Evolutionary conservation across 2,113 vertebrate species (phyloP).

Genomic region (Limnothrissa miodon): DNA sequence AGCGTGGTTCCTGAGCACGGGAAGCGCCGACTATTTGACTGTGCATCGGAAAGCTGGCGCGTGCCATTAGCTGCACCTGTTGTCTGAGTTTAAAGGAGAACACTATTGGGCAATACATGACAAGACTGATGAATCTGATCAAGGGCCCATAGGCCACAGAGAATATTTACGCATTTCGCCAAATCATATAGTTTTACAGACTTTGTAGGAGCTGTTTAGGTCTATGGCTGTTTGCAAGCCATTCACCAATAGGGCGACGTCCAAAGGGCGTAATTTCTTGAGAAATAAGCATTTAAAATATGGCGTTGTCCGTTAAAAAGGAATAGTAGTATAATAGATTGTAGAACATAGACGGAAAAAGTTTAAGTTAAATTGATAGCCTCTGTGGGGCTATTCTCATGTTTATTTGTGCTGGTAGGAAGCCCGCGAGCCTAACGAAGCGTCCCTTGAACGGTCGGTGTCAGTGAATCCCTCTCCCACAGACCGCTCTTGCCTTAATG

Average conservation of each 20-base stretch:
- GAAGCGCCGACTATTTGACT: not conserved
- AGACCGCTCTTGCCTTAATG: conserved; percentile 38
- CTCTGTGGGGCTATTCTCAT: not conserved
- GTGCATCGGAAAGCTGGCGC: not conserved
- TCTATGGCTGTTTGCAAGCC: not conserved
- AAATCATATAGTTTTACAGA: too few species aligned
- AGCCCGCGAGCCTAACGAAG: not conserved
- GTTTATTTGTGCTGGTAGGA: not conserved
- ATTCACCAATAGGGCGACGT: not conserved
- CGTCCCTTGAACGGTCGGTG: conserved; percentile 17
- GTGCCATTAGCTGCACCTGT: not conserved
- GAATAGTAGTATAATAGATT: not conserved
- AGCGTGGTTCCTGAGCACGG: not conserved
- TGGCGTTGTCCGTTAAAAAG: not conserved
- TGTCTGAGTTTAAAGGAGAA: not conserved
- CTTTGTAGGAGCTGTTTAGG: not conserved
- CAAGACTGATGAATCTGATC: not conserved
- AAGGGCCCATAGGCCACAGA: not conserved
- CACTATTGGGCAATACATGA: not conserved
- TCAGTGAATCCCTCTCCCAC: conserved; percentile 28
- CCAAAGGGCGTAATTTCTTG: not conserved
- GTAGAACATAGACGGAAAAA: not conserved
- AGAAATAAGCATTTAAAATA: not conserved
- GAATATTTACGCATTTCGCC: not conserved
- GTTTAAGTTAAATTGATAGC: not conserved